phyloP scores from a whole-genome alignment of 2,888 invertebrate species.

The Dorcus hopei region DNA sequence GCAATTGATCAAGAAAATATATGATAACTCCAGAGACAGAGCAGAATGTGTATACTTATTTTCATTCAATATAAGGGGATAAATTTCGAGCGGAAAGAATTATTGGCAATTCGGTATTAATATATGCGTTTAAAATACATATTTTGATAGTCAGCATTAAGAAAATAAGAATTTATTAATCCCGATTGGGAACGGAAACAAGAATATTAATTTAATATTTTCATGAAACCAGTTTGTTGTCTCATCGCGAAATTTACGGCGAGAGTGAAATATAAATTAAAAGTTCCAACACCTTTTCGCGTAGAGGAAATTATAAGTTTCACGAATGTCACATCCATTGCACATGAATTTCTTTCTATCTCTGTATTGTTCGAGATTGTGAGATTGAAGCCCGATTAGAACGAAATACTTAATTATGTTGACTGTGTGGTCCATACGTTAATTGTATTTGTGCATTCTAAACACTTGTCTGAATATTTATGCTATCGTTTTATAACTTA shows the following conservation, averaged over 20 bases:
- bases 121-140: conserved; percentile 16
- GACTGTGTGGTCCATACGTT: not conserved
- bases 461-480: not conserved
- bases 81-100: conserved; percentile 12
- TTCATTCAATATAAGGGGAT: not conserved
- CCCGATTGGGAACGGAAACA: conserved; percentile 28
- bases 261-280: conserved; percentile 24
- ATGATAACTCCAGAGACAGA: too few species aligned
- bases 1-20: not conserved
- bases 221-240: conserved; percentile 24
- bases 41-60: not conserved
- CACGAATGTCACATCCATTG: conserved; percentile 7
- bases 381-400: not conserved
- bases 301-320: conserved; percentile 15
- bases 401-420: not conserved
- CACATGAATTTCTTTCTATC: conserved; percentile 10
- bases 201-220: conserved; percentile 30
- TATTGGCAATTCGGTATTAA: conserved; percentile 13
- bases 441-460: too few species aligned
- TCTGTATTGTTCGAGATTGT: not conserved
- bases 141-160: conserved; percentile 13
- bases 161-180: conserved; percentile 29
- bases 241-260: conserved; percentile 27
- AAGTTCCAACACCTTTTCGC: conserved; percentile 19
- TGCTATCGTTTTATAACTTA: conserved; percentile 13